Base-by-base conservation (phyloP, 2,888 invertebrate species). In the Rhogogaster chlorosoma region DNA sequence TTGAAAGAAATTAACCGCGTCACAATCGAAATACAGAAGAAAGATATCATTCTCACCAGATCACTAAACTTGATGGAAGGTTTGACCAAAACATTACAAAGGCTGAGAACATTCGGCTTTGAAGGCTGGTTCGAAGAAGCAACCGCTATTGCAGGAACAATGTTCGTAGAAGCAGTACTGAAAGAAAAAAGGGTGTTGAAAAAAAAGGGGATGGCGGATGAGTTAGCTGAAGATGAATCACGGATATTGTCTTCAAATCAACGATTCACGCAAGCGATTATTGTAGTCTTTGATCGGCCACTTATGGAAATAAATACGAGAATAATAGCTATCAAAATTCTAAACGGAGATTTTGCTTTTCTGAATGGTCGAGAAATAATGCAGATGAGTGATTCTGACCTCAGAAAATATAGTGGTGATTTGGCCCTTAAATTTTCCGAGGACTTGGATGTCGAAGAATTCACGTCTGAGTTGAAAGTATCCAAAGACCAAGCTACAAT, bases 371-470 rank as follows among this genome's bases (percentile, higher is more conserved):
- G 57, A 6, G 82, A 61, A n/a, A 80, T 82, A 70, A 49, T 83
- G 70, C 67, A 83, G 53, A 86, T 86, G 83, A 80, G 85, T 15
- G 49, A 53, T 85, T 83, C 83, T 26, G 86, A 86, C 49, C 85
- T 86, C 42, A 67, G 32, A 22, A 85, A 83, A 36, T 36, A 85
- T 38, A 82, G 73, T 64, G 82, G 82, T 38, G 67, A 70, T 85
- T 80, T 86, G 78, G 86, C 87, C 85, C 85, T 87, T 86, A 88
- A 87, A 88, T 87, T 88, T 86, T 84, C 87, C 86, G 82, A 87
- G 87, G 88, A 88, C 87, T 89, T 88, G 87, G 89, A 82, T 57
- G 84, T 86, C 82, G 86, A 88, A 85, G 88, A 88, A 88, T 88
- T 89, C 86, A 88, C 87, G 86, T 88, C 88, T 86, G 87, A 88